Evolutionary conservation across 2,113 vertebrate genomes (phyloP), one percentile per base, ranked within the genome.

Genomic region (Hassar affinis): DNA sequence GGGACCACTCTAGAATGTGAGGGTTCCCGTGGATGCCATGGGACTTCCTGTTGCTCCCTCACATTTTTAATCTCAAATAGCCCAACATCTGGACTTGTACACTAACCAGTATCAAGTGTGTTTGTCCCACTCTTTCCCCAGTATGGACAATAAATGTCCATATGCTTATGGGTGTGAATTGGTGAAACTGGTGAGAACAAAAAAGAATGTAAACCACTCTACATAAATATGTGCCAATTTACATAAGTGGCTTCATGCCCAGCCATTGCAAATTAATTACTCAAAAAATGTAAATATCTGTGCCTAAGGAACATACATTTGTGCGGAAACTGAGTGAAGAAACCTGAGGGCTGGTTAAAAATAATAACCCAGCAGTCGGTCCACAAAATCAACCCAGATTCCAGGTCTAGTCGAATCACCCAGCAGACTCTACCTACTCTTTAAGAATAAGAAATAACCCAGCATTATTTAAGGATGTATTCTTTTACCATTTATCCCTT

Each of bases 11-110:
- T 33, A 68, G 33, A 68, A 68, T 68, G 64, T 38, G 35, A 68
- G 33, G 20, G 66, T 69, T 69, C 66, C 4, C 4, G 10, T 45
- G 66, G 38, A 66, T 45, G 38, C 66, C 66, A 20, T 69, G 66
- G 38, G 38, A 69, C 38, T 69, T 69, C 66, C 66, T 69, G 66
- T 25, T 45, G 66, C 66, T 45, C 38, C 20, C 10, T 69, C 1
- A 25, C 20, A 45, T 68, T 68, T 68, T 68, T 38, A 38, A 38
- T 69, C 20, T 45, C 20, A 69, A 69, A 42, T 69, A 22, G 20
- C 38, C 38, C 35, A 69, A 69, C 66, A 68, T 38, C 64, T 68
- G 64, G 64, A 68, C 20, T 68, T 38, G 64, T 8, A 68, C 64
- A 68, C 35, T 68, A 68, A 68, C 64, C 6, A 68, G 11, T 18